Base-by-base conservation (phyloP, 1,140 invertebrate species). In the Dendrolimus punctatus region DNA sequence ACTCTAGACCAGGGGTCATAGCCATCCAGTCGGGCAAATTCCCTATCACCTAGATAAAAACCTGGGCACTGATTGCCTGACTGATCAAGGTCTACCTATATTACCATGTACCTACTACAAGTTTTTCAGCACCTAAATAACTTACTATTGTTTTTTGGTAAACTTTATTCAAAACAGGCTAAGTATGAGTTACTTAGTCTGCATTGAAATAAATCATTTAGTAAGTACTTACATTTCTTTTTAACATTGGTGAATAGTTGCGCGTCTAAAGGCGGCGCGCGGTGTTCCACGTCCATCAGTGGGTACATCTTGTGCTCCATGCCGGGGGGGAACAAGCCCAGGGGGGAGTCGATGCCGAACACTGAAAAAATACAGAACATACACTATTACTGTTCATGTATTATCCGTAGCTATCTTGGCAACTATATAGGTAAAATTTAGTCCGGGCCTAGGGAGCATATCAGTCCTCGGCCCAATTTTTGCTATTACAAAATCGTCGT, bases 261-360 rank as follows among this genome's bases (percentile, higher is more conserved):
- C 8, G 88, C 80, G 54, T 90, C 88, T 40, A 91, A 89, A 4
- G 89, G 88, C 57, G 90, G 89, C 50, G 77, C 81, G 60, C 91
- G 86, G 53, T 89, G 89, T 64, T 94, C 92, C 69, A 93, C 89
- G 71, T 94, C 92, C 86, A 93, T 90, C 36, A 94, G 80, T 5
- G 91, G 91, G 73, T 91, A 91, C 62, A 91, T 86, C 72, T 93
- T 91, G 67, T 91, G 90, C 62, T 94, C 92, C 79, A 93, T 90
- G 51, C 92, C 91, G 8, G 91, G 90, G 6, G 92, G 92, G 76
- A 93, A 94, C 42, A 94, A 79, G 40, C 91, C 91, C 59, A 93
- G 80, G 5, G 91, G 90, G 6, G 92, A 91, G 66, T 94, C 92
- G 68, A 93, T 81, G 8, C 92, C 92, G 75, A 93, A 93, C 91